Base-by-base conservation (phyloP, 2,888 invertebrate genomes). In the Steinernema carpocapsae region DNA sequence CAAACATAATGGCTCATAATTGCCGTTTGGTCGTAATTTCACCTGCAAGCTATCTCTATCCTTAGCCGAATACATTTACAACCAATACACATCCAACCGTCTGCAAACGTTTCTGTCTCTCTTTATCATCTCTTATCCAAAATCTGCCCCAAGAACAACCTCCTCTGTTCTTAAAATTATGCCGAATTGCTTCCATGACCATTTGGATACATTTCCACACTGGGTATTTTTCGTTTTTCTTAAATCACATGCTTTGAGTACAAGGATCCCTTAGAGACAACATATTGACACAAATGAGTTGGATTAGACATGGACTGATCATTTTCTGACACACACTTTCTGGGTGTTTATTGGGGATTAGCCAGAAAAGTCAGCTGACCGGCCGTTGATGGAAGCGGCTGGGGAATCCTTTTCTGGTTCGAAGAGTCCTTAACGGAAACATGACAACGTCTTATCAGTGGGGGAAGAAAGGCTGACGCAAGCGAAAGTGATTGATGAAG, bases 291-390 rank as follows among this genome's bases (percentile, higher is more conserved):
- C 6, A 22, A 12, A 10, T n/a, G n/a, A n/a, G n/a, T 37, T 6
- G 37, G 37, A 37, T 37, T 6, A 37, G 37, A 37, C 37, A 10
- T 37, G 4, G 37, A 10, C 37, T 37, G 37, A 37, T 37, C 37
- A 37, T 3, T 37, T 37, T 37, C 37, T 37, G 26, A 56, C 26
- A 3, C 4, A 6, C 48, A 17, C 17, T 48, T 48, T 14, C 14
- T 48, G 19, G 48, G 6, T 48, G 48, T 48, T 48, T 48, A 48
- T 14, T 4, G 7, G n/a, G 17, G n/a, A 48, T 48, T 48, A 14
- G 48, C 48, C 48, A 48, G 19, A 14, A 48, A 48, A 56, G 56
- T 64, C 64, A 64, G 29, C 10, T 64, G 64, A 64, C 64, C 64
- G 32, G 32, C 56, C n/a, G n/a, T 56, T 56, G 56, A 56, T 26